Base-by-base conservation (phyloP, 2,888 invertebrate species). In the Chloroclystis v-ata region DNA sequence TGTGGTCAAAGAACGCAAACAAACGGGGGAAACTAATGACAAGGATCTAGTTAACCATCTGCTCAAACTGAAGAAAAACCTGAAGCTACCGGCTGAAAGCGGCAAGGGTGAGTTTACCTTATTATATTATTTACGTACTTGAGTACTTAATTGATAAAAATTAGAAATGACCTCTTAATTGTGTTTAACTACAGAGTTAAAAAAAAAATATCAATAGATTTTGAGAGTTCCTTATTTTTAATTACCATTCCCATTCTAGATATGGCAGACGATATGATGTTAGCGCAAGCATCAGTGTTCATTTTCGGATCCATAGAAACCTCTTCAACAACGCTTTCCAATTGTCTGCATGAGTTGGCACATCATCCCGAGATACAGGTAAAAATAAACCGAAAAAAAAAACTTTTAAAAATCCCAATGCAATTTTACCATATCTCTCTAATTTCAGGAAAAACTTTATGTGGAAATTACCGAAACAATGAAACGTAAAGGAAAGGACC, bases 231-330 rank as follows among this genome's bases (percentile, higher is more conserved):
- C n/a, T n/a, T n/a, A n/a, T n/a, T n/a, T n/a, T n/a, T n/a, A n/a
- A n/a, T n/a, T n/a, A n/a, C n/a, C n/a, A n/a, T n/a, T n/a, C n/a
- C n/a, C n/a, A n/a, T 47, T 53, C 41, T 60, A 80, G 81, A 75
- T 47, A 54, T 75, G 11, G 75, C 76, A 10, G 80, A 83, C 43
- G 62, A 82, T 44, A 53, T 82, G 35, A 80, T 83, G 78, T 30
- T 82, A 53, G 82, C 83, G 2, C 82, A 82, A 55, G 82, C 62
- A 1, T 80, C 79, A 1, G 67, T 82, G 1, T 82, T 83, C 50
- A 77, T 83, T 49, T 55, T 82, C 38, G 82, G 82, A 4, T 62
- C 82, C 1, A 69, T 82, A 16, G 83, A 82, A 49, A 82, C 82
- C 0, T 82, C 83, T 0, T 79, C 82, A 0, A 67, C 78, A 0